Conservation (phyloP, 2,888 invertebrate genomes). For the Adelognathus sp. region DNA sequence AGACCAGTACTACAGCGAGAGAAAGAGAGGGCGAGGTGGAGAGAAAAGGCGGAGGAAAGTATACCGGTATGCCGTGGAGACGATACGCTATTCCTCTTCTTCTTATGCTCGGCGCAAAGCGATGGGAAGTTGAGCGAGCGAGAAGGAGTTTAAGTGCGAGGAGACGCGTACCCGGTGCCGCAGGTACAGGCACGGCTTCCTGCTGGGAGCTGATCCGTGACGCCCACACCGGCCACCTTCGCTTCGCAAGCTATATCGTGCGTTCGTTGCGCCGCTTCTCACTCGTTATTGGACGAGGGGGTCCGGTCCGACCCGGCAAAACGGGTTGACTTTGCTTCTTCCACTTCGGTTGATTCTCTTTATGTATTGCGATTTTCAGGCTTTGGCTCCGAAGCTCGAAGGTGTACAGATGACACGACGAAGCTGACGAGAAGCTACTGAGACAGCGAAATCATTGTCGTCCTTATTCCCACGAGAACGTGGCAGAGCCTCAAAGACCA, state of each 20-base stretch:
- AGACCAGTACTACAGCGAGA: constrained; percentile 16
- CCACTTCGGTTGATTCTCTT: background rate
- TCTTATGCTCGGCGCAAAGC: constrained; percentile 13
- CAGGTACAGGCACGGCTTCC: constrained; percentile 73
- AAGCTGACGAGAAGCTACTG: background rate
- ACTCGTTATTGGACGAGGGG: constrained; percentile 33
- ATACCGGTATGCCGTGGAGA: background rate
- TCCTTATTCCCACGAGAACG: too few relatives aligned
- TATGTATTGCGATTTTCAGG: background rate
- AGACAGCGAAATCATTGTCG: too few relatives aligned
- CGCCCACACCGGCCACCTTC: constrained; percentile 72
- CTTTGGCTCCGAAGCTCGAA: too few relatives aligned
- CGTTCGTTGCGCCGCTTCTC: constrained; percentile 39
- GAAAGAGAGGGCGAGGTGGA: background rate
- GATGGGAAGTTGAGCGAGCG: constrained; percentile 1
- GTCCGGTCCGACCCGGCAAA: constrained; percentile 14
- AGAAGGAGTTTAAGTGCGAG: constrained; percentile 61
- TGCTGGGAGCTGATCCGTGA: constrained; percentile 76
- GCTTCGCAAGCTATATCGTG: constrained; percentile 51
- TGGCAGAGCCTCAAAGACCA: too few relatives aligned
- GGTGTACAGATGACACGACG: background rate
- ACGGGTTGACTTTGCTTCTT: constrained; percentile 25
- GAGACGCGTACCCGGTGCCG: constrained; percentile 62
- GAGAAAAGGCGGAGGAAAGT: constrained; percentile 41
- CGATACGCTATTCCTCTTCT: background rate